Conservation (phyloP, 2,888 invertebrate genomes). For the Clunio marinus region DNA sequence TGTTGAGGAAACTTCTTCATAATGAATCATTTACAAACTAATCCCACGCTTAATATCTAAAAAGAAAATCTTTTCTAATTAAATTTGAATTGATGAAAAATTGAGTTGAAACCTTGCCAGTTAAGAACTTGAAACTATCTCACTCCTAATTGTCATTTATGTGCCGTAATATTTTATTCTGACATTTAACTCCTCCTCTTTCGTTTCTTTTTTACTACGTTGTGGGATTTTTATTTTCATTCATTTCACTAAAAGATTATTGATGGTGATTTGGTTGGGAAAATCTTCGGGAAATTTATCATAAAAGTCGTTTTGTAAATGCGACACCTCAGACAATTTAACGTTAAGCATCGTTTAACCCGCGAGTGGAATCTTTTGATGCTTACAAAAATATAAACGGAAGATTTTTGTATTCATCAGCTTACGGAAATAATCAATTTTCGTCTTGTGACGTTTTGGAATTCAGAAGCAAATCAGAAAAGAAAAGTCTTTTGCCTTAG, state of each 20-base stretch:
- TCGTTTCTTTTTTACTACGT: background rate
- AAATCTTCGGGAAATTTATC: background rate
- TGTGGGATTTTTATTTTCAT: too few species aligned
- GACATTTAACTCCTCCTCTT: slow-evolving; percentile 23
- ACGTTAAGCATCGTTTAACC: background rate
- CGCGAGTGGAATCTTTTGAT: background rate
- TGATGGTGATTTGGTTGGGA: slow-evolving; percentile 17
- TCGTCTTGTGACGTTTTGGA: background rate
- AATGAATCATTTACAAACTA: too few species aligned
- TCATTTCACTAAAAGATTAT: background rate
- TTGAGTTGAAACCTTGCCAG: slow-evolving; percentile 29
- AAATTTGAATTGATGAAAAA: slow-evolving; percentile 35
- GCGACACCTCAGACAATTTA: background rate
- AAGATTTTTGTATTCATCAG: background rate
- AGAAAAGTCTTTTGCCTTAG: background rate
- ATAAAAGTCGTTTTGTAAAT: background rate
- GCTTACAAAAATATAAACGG: background rate
- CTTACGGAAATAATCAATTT: slow-evolving; percentile 3
- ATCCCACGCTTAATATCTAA: too few species aligned
- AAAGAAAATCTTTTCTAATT: slow-evolving; percentile 26
- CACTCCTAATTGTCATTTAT: slow-evolving; percentile 36
- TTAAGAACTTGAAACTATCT: background rate
- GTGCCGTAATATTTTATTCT: slow-evolving; percentile 20
- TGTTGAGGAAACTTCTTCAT: too few species aligned
- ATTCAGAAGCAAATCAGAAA: too few species aligned